Evolutionary conservation across 2,888 invertebrate species (phyloP), one percentile per base, ranked within the genome.

Genomic region (Drosophila gaucha): DNA sequence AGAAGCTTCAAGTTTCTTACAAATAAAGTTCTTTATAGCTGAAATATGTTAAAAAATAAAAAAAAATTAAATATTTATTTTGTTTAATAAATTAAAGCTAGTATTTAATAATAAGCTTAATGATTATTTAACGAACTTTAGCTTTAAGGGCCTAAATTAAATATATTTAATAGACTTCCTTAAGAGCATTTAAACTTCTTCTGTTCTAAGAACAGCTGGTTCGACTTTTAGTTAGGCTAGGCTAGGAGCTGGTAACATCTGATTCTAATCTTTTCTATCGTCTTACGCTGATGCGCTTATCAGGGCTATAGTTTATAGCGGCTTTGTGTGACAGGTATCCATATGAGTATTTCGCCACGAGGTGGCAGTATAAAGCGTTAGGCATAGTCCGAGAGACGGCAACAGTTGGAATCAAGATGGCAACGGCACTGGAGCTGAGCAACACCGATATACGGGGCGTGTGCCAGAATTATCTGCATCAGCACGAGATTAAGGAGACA

Each of bases 401-500:
- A 65, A 54, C 77, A 85, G 74, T 83, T 47, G 31, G 14, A 10
- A 33, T 31, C 12, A 63, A 47, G 18, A 86, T 86, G 86, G 80
- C 86, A 39, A 77, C 88, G 8, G 68, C 71, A 43, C 36, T 80
- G 5, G 84, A 77, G 28, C 50, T 86, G 6, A 88, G 71, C 41
- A 58, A 58, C 46, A 60, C 43, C 12, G 85, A 87, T 3, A 70
- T 90, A 2, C 77, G 80, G 39, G 80, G 82, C 16, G 44, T 89
- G 12, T 90, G 90, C 47, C 73, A 76, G 58, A 78, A 67, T 1
- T 89, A 87, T 41, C 65, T 82, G 22, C 54, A 67, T 5, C 72
- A 75, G 41, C 72, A 77, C 52, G 50, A 72, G n/a, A 52, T 64
- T 3, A 46, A 12, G 16, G 35, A 58, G 2, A 56, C 50, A 1